Evolutionary conservation across 1,140 invertebrate genomes (phyloP), one percentile per base, ranked within the genome.

Genomic region (Calephelis nemesis): DNA sequence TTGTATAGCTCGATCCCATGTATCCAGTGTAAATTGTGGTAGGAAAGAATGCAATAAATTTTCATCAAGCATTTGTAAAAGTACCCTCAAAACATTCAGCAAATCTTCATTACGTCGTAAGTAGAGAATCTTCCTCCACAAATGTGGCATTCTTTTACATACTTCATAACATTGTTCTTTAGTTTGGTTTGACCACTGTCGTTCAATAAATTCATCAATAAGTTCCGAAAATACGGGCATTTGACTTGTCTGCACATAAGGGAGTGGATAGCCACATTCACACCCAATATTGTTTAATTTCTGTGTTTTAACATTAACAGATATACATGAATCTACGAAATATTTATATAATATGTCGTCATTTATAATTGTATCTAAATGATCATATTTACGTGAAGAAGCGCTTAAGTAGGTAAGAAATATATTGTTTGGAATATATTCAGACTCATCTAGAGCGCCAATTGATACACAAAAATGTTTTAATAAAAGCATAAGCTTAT

Each of bases 71-170:
- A 93, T 92, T 76, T 93, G 92, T 7, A 93, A 68, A 11, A 92
- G 81, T 69, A 92, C 77, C 65, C 87, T 83, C 54, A 92, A 73
- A 40, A 92, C 80, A 65, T 91, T 92, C 42, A 90, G 60, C 13
- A 92, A 79, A 71, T 92, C 92, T 72, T 92, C 92, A 39, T 92
- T 92, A 15, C 89, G 82, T 69, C 90, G 72, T 58, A 92, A 75
- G 65, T 92, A 88, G 11, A 92, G 77, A 63, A 92, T 92, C 67
- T 92, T 92, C 42, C 85, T 81, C 94, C 93, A 94, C 75, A 94
- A 90, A 71, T 92, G 93, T 47, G 94, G 93, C 88, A 94, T 92
- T 71, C 89, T 87, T 69, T 93, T 93, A 72, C 93, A 94, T 40
- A 94, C 81, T 65, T 92, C 91, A 62, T 92, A 92, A 48, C 90